These are phyloP conservation scores for Hirtodrosophila alboralis DNA, from an alignment of 2,888 invertebrate genomes.

Conservation along the genomic window DNA sequence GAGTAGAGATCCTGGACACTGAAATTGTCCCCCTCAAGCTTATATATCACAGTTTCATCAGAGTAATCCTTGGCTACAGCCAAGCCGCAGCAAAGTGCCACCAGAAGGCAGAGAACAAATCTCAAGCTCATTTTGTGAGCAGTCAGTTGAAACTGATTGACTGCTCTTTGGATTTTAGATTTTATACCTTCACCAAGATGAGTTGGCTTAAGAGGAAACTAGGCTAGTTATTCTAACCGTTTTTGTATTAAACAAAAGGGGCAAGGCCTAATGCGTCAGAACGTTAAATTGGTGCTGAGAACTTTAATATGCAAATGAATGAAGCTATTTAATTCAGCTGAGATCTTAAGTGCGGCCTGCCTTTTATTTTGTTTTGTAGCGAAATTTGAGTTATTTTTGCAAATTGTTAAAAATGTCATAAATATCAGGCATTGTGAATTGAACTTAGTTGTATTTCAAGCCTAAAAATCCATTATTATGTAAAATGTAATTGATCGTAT, in stretches of 20 bases:
- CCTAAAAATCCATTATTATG: too few species aligned
- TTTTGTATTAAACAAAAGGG: neutral
- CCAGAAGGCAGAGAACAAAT: constrained; percentile 7
- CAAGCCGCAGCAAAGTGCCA: constrained; percentile 8
- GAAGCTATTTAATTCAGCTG: neutral
- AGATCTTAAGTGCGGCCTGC: neutral
- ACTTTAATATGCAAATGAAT: constrained; percentile 4
- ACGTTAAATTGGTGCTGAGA: too few species aligned
- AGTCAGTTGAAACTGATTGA: constrained; percentile 11
- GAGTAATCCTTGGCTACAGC: constrained; percentile 4
- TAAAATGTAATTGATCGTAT: too few species aligned
- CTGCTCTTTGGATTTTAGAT: neutral
- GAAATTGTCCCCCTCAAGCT: too few species aligned
- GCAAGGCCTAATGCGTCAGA: too few species aligned
- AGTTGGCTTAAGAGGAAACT: neutral
- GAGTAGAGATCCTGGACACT: too few species aligned
- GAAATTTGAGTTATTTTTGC: neutral
- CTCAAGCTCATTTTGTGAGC: constrained; percentile 16
- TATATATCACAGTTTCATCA: neutral
- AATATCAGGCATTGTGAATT: too few species aligned
- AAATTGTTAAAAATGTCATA: neutral
- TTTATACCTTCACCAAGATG: neutral
- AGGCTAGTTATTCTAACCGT: neutral
- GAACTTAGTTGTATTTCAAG: too few species aligned
- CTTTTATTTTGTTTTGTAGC: neutral